Base-by-base conservation (phyloP, 2,888 invertebrate species). In the Achlya flavicornis region DNA sequence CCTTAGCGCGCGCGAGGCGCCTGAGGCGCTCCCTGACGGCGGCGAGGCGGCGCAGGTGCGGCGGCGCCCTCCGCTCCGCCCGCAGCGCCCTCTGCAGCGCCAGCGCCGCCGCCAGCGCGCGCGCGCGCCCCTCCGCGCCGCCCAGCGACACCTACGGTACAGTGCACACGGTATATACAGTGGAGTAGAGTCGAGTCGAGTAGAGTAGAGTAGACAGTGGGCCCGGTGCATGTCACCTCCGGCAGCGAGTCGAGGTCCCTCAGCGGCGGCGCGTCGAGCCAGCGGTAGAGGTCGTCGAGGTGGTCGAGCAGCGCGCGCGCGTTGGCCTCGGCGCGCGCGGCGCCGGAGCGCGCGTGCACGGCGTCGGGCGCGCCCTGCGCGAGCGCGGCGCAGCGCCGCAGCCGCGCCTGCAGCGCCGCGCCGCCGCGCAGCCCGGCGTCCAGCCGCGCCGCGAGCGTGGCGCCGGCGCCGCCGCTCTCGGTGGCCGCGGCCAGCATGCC, bases 281-380 rank as follows among this genome's bases (percentile, higher is more conserved):
- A 90, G 35, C 67, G 70, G 77, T 83, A 87, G 38, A 92, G 63
- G 1, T 95, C 96, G 76, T 96, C 96, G 14, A 99, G 94, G 84
- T 98, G 97, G 67, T 95, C 95, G 76, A 97, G 94, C 67, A 98
- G 92, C 72, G 96, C 95, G 72, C 96, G 96, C 85, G 98, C 98
- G 89, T 98, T 98, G 78, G 95, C 95, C 89, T 97, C 98, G 57
- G 97, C 97, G 66, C 81, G 87, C 68, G 80, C 90, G 70, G 82
- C 97, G 75, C 77, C 88, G 62, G 75, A 82, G 74, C 84, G 85
- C 69, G 83, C 84, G 74, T 79, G 81, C 43, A 78, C 79, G 62
- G 86, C 85, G 72, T 77, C 81, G 66, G 81, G 84, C 60, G 83
- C 84, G 64, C 77, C 81, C 80, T 97, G 96, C 53, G 97, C 93